phyloP scores from a whole-genome alignment of 1,140 invertebrate species.

The Lepeophtheirus salmonis region DNA sequence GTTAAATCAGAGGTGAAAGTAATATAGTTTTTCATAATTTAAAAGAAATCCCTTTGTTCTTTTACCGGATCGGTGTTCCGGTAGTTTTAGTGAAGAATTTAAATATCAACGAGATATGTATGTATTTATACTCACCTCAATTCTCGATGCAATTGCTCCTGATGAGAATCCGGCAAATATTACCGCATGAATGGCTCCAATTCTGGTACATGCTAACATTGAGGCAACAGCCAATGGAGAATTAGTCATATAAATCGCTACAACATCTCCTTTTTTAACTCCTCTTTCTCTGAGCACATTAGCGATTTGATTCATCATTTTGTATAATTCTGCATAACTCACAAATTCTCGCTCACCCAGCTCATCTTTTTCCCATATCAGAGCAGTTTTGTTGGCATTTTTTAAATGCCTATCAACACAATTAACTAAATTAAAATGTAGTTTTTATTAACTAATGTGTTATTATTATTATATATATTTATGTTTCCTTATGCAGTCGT shows the following conservation, averaged over 20 bases:
- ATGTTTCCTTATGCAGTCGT: too few species aligned
- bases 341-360: conserved; percentile 30
- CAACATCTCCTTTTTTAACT: conserved; percentile 34
- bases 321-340: conserved; percentile 29
- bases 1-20: too few species aligned
- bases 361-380: conserved; percentile 38
- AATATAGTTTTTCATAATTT: background rate
- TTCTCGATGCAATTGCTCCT: conserved; percentile 34
- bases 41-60: background rate
- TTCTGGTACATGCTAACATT: conserved; percentile 34
- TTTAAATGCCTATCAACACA: conserved; percentile 34
- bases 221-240: conserved; percentile 31
- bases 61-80: conserved; percentile 19
- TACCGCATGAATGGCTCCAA: conserved; percentile 36
- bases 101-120: too few species aligned
- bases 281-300: conserved; percentile 30
- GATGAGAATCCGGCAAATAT: conserved; percentile 42
- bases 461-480: too few species aligned
- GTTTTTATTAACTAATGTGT: too few species aligned
- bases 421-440: conserved; percentile 33
- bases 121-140: conserved; percentile 23
- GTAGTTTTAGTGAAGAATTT: too few species aligned
- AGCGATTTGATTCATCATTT: conserved; percentile 29
- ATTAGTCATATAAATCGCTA: conserved; percentile 35
- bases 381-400: conserved; percentile 29